Conservation (phyloP, 2,113 vertebrate species). For the Crocuta crocuta region DNA sequence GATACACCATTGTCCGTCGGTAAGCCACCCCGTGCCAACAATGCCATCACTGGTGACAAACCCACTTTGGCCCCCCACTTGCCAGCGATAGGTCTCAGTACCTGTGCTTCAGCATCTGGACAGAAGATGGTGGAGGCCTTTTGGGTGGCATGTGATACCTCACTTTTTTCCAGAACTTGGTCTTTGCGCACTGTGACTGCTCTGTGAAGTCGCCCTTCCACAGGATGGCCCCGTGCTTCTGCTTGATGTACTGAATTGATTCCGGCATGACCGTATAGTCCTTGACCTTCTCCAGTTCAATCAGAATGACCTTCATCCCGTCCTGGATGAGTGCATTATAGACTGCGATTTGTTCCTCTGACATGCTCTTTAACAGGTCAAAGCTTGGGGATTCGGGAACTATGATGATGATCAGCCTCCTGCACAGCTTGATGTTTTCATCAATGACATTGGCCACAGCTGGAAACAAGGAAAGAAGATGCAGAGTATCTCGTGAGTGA, state of each 20-base stretch:
- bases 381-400: slow-evolving; percentile 71
- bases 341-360: slow-evolving; percentile 88
- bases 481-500: not conserved
- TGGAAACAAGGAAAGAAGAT: slow-evolving; percentile 74
- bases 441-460: slow-evolving; percentile 89
- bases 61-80: accelerated
- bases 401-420: slow-evolving; percentile 90
- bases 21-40: accelerated
- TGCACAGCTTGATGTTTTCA: slow-evolving; percentile 89
- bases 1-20: not conserved
- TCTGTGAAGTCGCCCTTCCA: slow-evolving; percentile 85
- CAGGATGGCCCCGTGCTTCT: slow-evolving; percentile 90
- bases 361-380: slow-evolving; percentile 75
- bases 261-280: slow-evolving; percentile 88
- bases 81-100: not conserved
- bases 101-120: not conserved
- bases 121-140: not conserved
- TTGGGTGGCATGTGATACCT: slow-evolving; percentile 92
- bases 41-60: accelerated
- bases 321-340: slow-evolving; percentile 90
- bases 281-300: slow-evolving; percentile 90
- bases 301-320: slow-evolving; percentile 90
- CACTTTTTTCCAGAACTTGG: slow-evolving; percentile 93
- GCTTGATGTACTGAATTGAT: slow-evolving; percentile 91
- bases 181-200: slow-evolving; percentile 80